Evolutionary conservation across 2,888 invertebrate species (phyloP), one percentile per base, ranked within the genome.

Genomic region (Pegoplata infirma): DNA sequence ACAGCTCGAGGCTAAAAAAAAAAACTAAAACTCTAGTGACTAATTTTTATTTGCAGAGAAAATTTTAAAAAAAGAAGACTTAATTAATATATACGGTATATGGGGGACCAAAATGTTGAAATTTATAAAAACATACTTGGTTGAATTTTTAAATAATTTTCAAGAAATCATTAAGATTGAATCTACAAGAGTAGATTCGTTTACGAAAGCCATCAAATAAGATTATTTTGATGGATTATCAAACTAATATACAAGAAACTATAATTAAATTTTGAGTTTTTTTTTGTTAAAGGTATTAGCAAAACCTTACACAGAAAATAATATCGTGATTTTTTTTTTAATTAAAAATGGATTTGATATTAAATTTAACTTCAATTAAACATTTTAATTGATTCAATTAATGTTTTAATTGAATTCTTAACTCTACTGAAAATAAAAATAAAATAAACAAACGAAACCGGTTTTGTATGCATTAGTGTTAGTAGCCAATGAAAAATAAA

Each of bases 1-100:
- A 63, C 71, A 72, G 76, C 76, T 76, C 67, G 67, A 67, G 79
- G 72, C 71, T 47, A 56, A 55, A 76, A 44, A 61, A n/a, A 51
- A 40, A 56, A 51, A 28, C n/a, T n/a, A 56, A 46, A 59, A 19
- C 16, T 17, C 4, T 64, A 53, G 47, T 78, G 61, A 66, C 61
- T 76, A 71, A 68, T 69, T 56, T 32, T 23, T 63, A 58, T 21
- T 32, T 61, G 16, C n/a, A 46, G 44, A 55, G n/a, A n/a, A n/a
- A n/a, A n/a, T n/a, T n/a, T 55, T 23, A 53, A 61, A 55, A 21
- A 72, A 46, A 51, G 21, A 69, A 61, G 66, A 71, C 79, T 75
- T 79, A 75, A 75, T 71, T 71, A 75, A 64, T 51, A 64, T 32
- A 32, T 36, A 19, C 28, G 32, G n/a, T 14, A 56, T 28, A 36